Conservation (phyloP, 2,797 vertebrate genomes). For the Manis pentadactyla region DNA sequence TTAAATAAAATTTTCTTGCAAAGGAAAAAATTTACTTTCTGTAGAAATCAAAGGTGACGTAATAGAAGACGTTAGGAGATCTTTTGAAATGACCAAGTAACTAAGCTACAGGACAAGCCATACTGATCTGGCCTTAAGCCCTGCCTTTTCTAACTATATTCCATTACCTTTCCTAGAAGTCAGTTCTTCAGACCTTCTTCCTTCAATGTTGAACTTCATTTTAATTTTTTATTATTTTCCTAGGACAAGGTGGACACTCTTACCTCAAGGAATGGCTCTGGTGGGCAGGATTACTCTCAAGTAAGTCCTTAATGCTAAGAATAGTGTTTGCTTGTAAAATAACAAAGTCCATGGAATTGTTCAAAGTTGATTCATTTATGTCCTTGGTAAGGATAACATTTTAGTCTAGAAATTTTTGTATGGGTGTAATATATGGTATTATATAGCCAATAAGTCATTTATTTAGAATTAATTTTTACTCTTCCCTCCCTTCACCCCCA, state of each 20-base stretch:
- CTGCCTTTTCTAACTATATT: neutral
- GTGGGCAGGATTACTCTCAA: conserved; percentile 90
- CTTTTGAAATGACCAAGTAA: conserved; percentile 3
- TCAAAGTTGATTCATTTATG: conserved; percentile 3
- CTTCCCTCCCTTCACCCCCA: neutral
- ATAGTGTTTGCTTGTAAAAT: conserved; percentile 5
- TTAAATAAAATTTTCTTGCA: neutral
- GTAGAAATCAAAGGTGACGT: neutral
- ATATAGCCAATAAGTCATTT: neutral
- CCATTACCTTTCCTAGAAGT: neutral
- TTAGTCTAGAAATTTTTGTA: neutral
- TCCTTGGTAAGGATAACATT: neutral
- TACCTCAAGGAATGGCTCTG: conserved; percentile 92
- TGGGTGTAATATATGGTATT: neutral
- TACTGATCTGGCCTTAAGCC: neutral
- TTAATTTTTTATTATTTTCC: conserved; percentile 66
- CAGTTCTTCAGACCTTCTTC: conserved; percentile 14
- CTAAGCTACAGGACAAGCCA: neutral
- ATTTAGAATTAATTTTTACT: neutral
- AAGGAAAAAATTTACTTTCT: neutral
- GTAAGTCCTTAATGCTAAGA: conserved; percentile 83
- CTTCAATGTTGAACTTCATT: conserved; percentile 28
- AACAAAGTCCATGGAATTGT: neutral
- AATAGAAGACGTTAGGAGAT: neutral
- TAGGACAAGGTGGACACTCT: conserved; percentile 90